These are phyloP conservation scores for Oryzias celebensis DNA, from an alignment of 2,113 vertebrate species.

Conservation along the genomic window DNA sequence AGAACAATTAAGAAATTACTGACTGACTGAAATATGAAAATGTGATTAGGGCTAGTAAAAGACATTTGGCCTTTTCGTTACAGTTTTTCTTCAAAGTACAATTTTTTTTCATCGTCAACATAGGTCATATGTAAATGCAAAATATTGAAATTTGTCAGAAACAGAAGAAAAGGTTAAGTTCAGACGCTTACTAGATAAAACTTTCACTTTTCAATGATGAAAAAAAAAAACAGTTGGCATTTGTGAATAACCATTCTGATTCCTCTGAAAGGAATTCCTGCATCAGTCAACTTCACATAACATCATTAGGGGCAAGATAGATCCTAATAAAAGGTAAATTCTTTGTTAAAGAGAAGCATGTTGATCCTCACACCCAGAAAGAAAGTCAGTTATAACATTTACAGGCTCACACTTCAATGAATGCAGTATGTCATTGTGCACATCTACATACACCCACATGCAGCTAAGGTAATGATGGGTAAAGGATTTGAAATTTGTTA, in stretches of 20 bases:
- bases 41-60: too few species aligned
- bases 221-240: neutral
- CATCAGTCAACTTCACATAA: neutral
- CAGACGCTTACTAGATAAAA: neutral
- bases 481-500: constrained; percentile 54
- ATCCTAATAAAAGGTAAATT: neutral
- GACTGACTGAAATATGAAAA: too few species aligned
- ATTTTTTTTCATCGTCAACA: too few species aligned
- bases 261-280: too few species aligned
- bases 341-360: neutral
- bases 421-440: neutral
- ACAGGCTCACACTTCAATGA: constrained; percentile 1
- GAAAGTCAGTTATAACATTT: neutral
- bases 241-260: neutral
- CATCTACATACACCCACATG: constrained; percentile 33
- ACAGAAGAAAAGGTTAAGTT: constrained; percentile 1
- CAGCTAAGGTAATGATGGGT: constrained; percentile 54
- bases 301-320: neutral
- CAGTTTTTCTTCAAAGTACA: too few species aligned
- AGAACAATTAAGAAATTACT: too few species aligned
- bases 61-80: too few species aligned
- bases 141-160: neutral
- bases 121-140: neutral
- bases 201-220: neutral
- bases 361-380: neutral